Conservation (phyloP, 1,140 invertebrate genomes). For the Nasonia longicornis region DNA sequence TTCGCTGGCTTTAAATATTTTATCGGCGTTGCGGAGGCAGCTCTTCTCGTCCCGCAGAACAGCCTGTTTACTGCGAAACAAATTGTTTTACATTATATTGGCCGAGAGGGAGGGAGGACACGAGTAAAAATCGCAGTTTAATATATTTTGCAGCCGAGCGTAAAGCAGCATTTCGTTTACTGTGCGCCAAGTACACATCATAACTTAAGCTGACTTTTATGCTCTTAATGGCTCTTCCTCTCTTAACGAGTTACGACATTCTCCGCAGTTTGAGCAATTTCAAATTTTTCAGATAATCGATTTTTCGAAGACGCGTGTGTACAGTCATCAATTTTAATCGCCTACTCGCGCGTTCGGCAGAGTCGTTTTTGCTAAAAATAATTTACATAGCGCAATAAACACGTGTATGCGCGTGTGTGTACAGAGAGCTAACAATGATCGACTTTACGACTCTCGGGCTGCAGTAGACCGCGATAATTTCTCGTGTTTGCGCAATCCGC, state of each 20-base stretch:
- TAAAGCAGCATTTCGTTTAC: constrained; percentile 40
- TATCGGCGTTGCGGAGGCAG: not conserved
- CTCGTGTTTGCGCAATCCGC: not conserved
- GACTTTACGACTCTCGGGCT: not conserved
- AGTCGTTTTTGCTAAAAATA: constrained; percentile 34
- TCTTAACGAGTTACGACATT: constrained; percentile 44
- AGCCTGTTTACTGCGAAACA: constrained; percentile 30
- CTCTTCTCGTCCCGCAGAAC: not conserved
- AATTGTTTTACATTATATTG: constrained; percentile 39
- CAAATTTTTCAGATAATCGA: constrained; percentile 43
- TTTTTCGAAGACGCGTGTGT: constrained; percentile 21
- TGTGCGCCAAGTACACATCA: constrained; percentile 38
- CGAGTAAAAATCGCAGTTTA: constrained; percentile 22
- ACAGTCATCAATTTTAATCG: constrained; percentile 42
- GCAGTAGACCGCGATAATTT: not conserved
- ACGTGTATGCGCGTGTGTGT: not conserved
- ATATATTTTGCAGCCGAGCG: constrained; percentile 30
- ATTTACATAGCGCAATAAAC: constrained; percentile 36
- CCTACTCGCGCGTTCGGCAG: not conserved
- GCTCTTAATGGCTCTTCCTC: constrained; percentile 42
- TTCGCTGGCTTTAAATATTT: not conserved
- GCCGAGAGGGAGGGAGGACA: not conserved
- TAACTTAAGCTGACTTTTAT: constrained; percentile 44
- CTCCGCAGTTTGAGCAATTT: constrained; percentile 42
- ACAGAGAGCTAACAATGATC: constrained; percentile 17